Base-by-base conservation (phyloP, 2,113 vertebrate species). In the Odontophorus gujanensis region DNA sequence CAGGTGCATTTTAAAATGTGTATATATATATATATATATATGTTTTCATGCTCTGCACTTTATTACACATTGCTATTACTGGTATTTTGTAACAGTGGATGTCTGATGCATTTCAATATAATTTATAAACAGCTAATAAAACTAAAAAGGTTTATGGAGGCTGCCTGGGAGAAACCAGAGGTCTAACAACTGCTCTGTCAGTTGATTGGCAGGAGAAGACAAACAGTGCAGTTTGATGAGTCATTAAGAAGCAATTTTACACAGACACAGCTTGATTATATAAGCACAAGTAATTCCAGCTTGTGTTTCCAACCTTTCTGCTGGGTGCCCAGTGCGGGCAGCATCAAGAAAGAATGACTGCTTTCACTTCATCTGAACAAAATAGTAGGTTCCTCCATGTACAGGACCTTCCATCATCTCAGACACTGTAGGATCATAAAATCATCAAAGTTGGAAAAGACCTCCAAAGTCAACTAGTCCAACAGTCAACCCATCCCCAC, bases 81-180 rank as follows among this genome's bases (percentile, higher is more conserved):
- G 3, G 28, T 68, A 38, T 53, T 75, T 57, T 51, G 13, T 85
- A 89, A 43, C 48, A 36, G 8, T 0, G 22, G 84, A 75, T 58
- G 81, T 62, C 88, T 96, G 92, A 90, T 81, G 53, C 36, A 81
- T 89, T 95, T 89, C 71, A 67, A 85, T 95, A 61, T 90, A 89
- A 97, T 88, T 96, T 96, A 94, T 94, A 91, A 93, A 32, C 76
- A 79, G 80, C 81, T 76, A 94, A 93, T 91, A 92, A 89, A 95
- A 90, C 53, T 67, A 77, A 90, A 53, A 95, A 92, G 69, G 68
- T 91, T 94, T 92, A 73, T 21, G 34, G 79, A 75, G 26, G 58
- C 81, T 91, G 88, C 69, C 85, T 87, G 93, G 79, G 90, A 95
- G 71, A 87, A 86, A 92, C 59, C 14, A 8, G 86, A 63, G 53